Evolutionary conservation across 2,888 invertebrate species (phyloP).

Genomic region (Aphodius granarius): DNA sequence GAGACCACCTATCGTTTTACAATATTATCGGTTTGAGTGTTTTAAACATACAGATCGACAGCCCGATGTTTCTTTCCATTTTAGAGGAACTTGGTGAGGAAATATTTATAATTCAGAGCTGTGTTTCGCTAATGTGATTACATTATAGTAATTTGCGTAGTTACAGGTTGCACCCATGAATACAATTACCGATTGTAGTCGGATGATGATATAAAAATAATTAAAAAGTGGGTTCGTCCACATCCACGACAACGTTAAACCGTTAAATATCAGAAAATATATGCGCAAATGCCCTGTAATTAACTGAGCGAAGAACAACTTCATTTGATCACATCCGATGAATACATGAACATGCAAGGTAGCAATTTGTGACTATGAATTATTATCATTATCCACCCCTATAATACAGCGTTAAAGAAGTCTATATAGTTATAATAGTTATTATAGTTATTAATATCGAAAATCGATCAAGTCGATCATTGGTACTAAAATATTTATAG

Average conservation of each 20-base stretch:
- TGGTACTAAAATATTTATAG: neutral
- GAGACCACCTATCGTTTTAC: neutral
- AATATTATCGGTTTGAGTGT: neutral
- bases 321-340: neutral
- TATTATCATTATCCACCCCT: neutral
- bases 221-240: neutral
- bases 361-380: constrained; percentile 7
- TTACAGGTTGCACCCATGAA: neutral
- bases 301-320: neutral
- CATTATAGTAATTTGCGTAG: constrained; percentile 2
- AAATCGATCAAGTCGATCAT: neutral
- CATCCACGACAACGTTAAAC: too few relatives aligned
- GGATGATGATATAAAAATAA: neutral
- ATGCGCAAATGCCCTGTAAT: constrained; percentile 3
- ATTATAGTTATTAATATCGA: too few relatives aligned
- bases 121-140: neutral
- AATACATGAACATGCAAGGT: constrained; percentile 3
- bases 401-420: neutral
- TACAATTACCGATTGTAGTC: neutral
- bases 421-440: too few relatives aligned
- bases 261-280: neutral
- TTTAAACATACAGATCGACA: neutral
- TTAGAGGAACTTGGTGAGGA: neutral
- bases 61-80: neutral
- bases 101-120: neutral